Evolutionary conservation across 2,888 invertebrate genomes (phyloP), one percentile per base, ranked within the genome.

Genomic region (Globia sparganii): DNA sequence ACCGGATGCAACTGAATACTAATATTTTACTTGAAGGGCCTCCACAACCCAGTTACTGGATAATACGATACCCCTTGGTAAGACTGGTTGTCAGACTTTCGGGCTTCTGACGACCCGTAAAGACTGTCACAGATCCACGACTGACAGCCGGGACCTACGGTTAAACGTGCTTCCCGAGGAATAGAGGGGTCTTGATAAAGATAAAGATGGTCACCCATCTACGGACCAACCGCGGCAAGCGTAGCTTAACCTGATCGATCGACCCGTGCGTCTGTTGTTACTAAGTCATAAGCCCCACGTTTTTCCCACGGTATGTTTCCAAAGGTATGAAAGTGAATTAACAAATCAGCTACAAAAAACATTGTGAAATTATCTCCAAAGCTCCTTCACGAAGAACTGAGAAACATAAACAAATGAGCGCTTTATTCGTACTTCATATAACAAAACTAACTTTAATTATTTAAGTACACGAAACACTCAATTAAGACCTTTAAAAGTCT

Each of bases 401-500:
- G 85, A 81, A 87, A 72, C 53, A 73, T 82, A 75, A 86, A 90
- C 87, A 87, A 90, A 89, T 90, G 84, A 90, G 77, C 61, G 56
- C 85, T 86, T 83, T 89, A 86, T 85, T 85, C 77, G 75, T 74
- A 87, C 72, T 72, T 83, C 78, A 85, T 86, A 83, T 78, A 80
- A 69, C 70, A 82, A 67, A 88, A 88, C 78, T 75, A 88, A 77
- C 70, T 70, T 65, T 31, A 80, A 87, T 84, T 86, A 58, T 79
- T 84, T 75, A 81, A 74, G 85, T 80, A 85, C 86, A 88, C 86
- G 75, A 61, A 87, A 86, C 85, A 85, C 77, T 87, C 78, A 85
- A 87, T 87, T 86, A 86, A 89, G 84, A 86, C 79, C 75, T 81
- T 86, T 88, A 70, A 87, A 56, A 81, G 77, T 69, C 78, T 85